Base-by-base conservation (phyloP, 2,797 vertebrate species). In the Micromesistius poutassou region DNA sequence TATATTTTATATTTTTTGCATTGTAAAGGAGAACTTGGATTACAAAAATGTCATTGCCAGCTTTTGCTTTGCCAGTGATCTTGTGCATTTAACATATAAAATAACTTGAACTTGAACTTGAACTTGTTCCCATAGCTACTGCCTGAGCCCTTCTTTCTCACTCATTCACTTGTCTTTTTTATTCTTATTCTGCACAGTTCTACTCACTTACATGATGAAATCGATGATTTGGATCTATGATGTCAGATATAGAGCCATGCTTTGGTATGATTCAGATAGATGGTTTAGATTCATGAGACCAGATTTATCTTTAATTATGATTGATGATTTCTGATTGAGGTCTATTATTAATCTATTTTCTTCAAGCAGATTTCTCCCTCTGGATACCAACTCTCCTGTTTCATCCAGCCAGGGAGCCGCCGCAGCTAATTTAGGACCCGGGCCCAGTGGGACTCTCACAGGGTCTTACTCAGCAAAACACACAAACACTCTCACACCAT, bases 391-490 rank as follows among this genome's bases (percentile, higher is more conserved):
- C n/a, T 55, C 46, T 72, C 55, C 33, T 46, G 30, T 42, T 30
- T 73, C 3, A 30, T 50, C 25, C n/a, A n/a, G n/a, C 72, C 85
- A 88, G 85, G 71, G 55, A 87, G 87, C 38, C 31, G 9, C 62
- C 25, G 10, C 19, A 75, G 84, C 87, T 91, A 86, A 90, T 89
- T 89, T 90, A 84, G 82, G 30, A 83, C 80, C 50, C 55, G 42
- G 6, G 16, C 82, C 78, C 87, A 77, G 77, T 76, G 22, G 82
- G 88, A 88, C 75, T 78, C 77, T 74, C 79, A 72, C 79, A 5
- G 7, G 82, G 82, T 75, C 77, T 79, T 77, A 35, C 78, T 77
- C 85, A 85, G 86, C 81, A 78, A 78, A 86, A 81, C 72, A 84
- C 77, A 83, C 82, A 79, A 77, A 78, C 62, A 80, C 78, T 2